These are phyloP conservation scores for Xestoiulus laeticollis DNA, from an alignment of 2,888 invertebrate genomes.

Conservation along the genomic window DNA sequence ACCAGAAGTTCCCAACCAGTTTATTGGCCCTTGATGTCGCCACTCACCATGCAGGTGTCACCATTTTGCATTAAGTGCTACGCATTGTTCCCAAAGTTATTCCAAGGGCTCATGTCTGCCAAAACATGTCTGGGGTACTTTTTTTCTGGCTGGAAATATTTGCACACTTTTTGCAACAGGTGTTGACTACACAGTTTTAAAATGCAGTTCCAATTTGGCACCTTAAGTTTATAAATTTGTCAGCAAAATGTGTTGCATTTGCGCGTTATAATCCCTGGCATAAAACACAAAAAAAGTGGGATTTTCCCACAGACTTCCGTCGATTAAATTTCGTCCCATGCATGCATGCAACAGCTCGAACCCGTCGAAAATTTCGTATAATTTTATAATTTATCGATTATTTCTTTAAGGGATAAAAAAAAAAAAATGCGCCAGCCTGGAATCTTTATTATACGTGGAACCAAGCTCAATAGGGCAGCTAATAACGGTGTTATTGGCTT, in stretches of 20 bases:
- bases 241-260: neutral
- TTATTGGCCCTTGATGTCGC: too few species aligned
- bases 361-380: slow-evolving; percentile 27
- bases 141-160: too few species aligned
- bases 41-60: too few species aligned
- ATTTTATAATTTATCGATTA: slow-evolving; percentile 3
- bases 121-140: neutral
- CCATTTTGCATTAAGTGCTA: too few species aligned
- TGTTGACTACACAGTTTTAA: neutral
- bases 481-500: slow-evolving; percentile 34
- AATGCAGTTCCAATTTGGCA: neutral
- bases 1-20: too few species aligned
- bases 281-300: neutral
- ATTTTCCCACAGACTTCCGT: neutral
- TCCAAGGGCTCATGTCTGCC: neutral
- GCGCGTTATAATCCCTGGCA: neutral
- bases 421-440: neutral
- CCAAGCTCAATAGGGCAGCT: slow-evolving; percentile 2
- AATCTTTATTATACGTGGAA: neutral
- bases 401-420: neutral
- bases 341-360: neutral
- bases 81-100: too few species aligned
- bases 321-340: neutral
- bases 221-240: slow-evolving; percentile 23
- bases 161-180: neutral